phyloP scores from a whole-genome alignment of 64 coral and sea anemone genomes.

The Trachythela sp. region DNA sequence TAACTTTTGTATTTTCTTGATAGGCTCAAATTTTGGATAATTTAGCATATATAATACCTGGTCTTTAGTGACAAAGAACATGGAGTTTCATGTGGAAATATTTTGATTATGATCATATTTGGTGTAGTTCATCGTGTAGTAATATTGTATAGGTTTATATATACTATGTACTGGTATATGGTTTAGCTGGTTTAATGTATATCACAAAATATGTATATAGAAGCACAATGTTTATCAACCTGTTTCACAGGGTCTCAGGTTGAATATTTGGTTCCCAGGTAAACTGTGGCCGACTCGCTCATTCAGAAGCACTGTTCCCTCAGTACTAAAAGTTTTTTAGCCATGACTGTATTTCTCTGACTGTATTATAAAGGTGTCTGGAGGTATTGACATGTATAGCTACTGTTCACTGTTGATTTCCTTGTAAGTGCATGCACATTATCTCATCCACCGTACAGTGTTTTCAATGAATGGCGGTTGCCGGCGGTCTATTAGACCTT shows the following conservation, averaged over 20 bases:
- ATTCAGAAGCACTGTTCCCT: too few relatives aligned
- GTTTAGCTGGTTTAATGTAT: not conserved
- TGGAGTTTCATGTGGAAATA: not conserved
- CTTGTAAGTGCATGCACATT: too few relatives aligned
- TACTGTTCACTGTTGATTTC: too few relatives aligned
- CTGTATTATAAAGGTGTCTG: too few relatives aligned
- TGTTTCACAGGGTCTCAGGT: not conserved
- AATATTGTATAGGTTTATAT: not conserved
- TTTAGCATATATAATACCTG: constrained; percentile 12
- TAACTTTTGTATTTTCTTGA: not conserved
- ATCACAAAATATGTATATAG: not conserved
- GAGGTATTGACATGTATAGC: too few relatives aligned
- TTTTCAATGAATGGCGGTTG: too few relatives aligned
- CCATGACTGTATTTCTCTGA: too few relatives aligned
- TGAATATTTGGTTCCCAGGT: too few relatives aligned
- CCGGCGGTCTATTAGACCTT: too few relatives aligned
- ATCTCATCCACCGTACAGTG: too few relatives aligned
- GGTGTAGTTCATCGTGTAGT: not conserved
- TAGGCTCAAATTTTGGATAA: constrained; percentile 4
- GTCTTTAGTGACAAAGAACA: not conserved
- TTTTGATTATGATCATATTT: not conserved
- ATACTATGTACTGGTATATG: not conserved
- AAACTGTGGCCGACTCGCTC: too few relatives aligned
- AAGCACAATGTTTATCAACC: not conserved
- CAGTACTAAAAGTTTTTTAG: too few relatives aligned